A percentile compares a stretch with the other conserved stretches of the same genome.
phyloP scores from a whole-genome alignment of 2,888 invertebrate species.

The Apeira syringaria region DNA sequence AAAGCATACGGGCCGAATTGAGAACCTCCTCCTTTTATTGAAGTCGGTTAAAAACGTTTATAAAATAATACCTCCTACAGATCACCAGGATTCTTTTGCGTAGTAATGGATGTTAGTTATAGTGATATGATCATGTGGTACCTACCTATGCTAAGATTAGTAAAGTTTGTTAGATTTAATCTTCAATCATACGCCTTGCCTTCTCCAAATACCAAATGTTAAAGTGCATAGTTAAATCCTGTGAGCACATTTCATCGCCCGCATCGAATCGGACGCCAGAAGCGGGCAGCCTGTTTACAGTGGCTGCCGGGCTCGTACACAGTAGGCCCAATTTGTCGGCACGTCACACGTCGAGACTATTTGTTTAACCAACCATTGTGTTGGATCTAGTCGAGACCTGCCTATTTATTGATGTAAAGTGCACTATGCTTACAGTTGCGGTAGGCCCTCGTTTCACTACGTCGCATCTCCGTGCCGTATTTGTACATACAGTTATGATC shows the following conservation, averaged over 20 bases:
- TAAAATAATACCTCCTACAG: no score
- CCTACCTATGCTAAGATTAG: no score
- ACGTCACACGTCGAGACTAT: conserved; percentile 42
- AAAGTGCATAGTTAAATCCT: no score
- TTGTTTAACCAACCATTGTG: conserved; percentile 54
- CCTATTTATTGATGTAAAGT: conserved; percentile 50
- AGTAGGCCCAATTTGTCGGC: conserved; percentile 52
- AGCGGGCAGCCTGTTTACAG: conserved; percentile 22
- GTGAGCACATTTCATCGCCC: conserved; percentile 22
- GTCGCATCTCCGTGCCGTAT: conserved; percentile 11
- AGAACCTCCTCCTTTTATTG: no score
- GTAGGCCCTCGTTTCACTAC: conserved; percentile 20
- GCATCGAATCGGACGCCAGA: conserved; percentile 18
- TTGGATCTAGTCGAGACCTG: conserved; percentile 32
- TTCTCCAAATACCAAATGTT: no score
- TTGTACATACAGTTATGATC: conserved; percentile 29
- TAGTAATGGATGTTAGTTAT: no score
- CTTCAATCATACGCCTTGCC: no score
- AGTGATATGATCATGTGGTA: no score
- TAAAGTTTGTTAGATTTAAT: no score
- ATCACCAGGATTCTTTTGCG: no score
- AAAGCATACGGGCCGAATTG: no score
- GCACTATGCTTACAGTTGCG: conserved; percentile 30
- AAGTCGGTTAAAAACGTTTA: no score
- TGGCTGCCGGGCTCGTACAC: conserved; percentile 23